Conservation (phyloP, 2,797 vertebrate genomes). For the Rallus crepitans region DNA sequence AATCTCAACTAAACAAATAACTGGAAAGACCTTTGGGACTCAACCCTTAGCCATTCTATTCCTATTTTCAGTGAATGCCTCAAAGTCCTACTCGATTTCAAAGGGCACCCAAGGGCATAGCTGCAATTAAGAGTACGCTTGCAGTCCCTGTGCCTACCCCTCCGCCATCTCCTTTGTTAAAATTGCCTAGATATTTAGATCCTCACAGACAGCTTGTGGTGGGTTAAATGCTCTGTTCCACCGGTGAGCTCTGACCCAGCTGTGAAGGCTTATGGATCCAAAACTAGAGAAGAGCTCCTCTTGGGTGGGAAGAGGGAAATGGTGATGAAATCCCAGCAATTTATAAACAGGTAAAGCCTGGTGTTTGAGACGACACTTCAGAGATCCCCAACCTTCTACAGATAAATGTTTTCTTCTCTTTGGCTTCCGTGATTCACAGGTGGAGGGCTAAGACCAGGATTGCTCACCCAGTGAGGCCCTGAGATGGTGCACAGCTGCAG, state of each 20-base stretch:
- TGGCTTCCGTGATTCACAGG: not conserved
- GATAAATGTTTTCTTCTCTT: not conserved
- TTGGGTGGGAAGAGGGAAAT: not conserved
- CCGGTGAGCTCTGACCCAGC: not conserved
- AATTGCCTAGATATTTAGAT: not conserved
- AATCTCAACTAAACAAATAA: not conserved
- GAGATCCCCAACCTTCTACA: not conserved
- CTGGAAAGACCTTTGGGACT: not conserved
- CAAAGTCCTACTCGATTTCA: not conserved
- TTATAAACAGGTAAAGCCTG: not conserved
- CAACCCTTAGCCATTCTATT: not conserved
- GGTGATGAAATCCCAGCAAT: not conserved
- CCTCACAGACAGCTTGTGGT: no score
- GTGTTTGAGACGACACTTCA: not conserved
- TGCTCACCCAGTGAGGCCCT: not conserved
- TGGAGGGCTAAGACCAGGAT: not conserved
- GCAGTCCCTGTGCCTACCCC: not conserved
- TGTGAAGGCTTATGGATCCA: not conserved
- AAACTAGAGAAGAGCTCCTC: not conserved
- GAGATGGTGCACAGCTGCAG: constrained; percentile 19
- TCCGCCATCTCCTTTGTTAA: not conserved
- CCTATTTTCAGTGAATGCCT: not conserved
- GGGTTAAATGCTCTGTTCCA: not conserved
- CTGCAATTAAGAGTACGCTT: not conserved
- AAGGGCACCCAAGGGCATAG: not conserved